Evolutionary conservation across 2,888 invertebrate genomes (phyloP).

Genomic region (Imbricaverruca yamaguchii): DNA sequence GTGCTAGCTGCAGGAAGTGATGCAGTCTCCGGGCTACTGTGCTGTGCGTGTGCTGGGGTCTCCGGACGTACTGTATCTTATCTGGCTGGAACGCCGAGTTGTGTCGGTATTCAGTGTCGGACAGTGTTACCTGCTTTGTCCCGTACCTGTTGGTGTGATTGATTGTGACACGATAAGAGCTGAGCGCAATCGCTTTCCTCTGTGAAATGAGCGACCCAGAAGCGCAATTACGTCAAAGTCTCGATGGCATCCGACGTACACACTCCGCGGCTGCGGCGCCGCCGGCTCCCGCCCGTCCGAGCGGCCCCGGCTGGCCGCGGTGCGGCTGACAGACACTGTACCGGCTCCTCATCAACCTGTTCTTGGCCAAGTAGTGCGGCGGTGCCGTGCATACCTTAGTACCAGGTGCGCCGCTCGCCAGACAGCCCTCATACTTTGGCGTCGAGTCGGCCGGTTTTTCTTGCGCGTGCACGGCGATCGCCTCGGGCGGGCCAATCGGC

Average conservation of each 20-base stretch:
- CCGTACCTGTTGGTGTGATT: not conserved
- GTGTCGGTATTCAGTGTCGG: no score
- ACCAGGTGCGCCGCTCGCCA: not conserved
- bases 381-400: conserved; percentile 4
- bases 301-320: not conserved
- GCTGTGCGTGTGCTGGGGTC: not conserved
- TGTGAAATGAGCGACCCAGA: not conserved
- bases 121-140: not conserved
- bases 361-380: not conserved
- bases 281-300: not conserved
- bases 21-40: not conserved
- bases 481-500: not conserved
- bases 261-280: not conserved
- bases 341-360: not conserved
- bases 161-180: not conserved
- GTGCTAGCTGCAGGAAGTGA: not conserved
- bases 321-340: not conserved
- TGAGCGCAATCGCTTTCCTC: not conserved
- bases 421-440: not conserved
- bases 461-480: not conserved
- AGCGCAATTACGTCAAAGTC: not conserved
- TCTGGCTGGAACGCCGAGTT: no score
- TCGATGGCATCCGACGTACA: not conserved
- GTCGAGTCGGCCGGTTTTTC: not conserved
- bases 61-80: not conserved